phyloP scores from a whole-genome alignment of 2,888 invertebrate genomes.

The Aleiodes leptofemur region DNA sequence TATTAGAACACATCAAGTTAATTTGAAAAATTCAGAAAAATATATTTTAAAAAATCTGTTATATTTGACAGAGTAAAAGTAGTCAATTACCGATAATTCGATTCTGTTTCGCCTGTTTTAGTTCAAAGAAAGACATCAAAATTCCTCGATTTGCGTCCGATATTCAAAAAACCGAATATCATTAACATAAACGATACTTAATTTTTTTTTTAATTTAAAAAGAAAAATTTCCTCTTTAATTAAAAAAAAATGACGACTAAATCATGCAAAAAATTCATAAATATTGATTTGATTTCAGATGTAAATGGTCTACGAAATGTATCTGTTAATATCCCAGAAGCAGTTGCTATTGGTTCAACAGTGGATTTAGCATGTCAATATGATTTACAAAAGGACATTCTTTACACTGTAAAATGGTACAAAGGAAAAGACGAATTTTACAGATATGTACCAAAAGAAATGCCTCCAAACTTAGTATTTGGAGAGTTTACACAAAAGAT shows the following conservation, averaged over 20 bases:
- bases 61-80: no score
- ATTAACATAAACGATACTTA: no score
- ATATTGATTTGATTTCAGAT: constrained; percentile 59
- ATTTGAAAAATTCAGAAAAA: no score
- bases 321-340: constrained; percentile 83
- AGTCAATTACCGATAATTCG: no score
- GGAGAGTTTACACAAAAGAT: constrained; percentile 83
- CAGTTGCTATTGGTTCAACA: constrained; percentile 84
- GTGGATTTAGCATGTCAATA: constrained; percentile 86
- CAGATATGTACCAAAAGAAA: constrained; percentile 87
- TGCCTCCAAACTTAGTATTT: constrained; percentile 85
- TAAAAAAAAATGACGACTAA: background rate
- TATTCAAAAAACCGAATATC: background rate
- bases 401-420: constrained; percentile 91
- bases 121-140: no score
- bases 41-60: no score
- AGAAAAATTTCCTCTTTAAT: background rate
- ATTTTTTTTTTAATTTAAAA: no score
- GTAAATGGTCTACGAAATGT: constrained; percentile 79
- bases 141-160: no score
- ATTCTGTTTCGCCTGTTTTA: no score
- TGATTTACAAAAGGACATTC: constrained; percentile 84
- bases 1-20: no score
- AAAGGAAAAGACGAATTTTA: constrained; percentile 86
- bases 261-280: background rate